Evolutionary conservation across 2,113 vertebrate genomes (phyloP).

Genomic region (Fulmarus glacialis): DNA sequence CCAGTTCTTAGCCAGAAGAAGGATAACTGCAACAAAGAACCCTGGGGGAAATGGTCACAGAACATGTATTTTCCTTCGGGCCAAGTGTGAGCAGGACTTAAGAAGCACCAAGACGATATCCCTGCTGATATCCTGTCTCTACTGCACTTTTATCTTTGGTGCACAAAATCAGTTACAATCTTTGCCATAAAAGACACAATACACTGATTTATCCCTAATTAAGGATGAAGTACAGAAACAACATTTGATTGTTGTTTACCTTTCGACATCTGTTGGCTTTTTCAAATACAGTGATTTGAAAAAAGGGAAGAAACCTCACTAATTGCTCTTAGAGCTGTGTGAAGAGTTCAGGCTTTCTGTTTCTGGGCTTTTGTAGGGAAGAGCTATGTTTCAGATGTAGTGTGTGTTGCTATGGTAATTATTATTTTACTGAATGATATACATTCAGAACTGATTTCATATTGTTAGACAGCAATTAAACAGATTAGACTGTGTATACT

Average conservation of each 20-base stretch:
- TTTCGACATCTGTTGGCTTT: slow-evolving; percentile 40
- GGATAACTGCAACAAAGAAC: not conserved
- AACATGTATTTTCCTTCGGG: not conserved
- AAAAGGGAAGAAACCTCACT: slow-evolving; percentile 44
- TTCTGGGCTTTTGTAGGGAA: slow-evolving; percentile 41
- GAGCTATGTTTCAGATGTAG: slow-evolving; percentile 49
- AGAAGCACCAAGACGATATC: not conserved
- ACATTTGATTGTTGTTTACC: slow-evolving; percentile 59
- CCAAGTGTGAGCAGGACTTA: not conserved
- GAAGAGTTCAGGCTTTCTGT: slow-evolving; percentile 60
- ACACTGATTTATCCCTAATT: slow-evolving; percentile 41
- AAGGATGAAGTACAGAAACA: slow-evolving; percentile 8
- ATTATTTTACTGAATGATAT: slow-evolving; percentile 71
- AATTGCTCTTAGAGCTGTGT: slow-evolving; percentile 50
- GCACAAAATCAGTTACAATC: not conserved
- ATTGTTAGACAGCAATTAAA: slow-evolving; percentile 69
- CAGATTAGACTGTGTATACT: slow-evolving; percentile 63
- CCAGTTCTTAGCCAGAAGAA: not conserved
- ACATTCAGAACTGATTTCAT: slow-evolving; percentile 68
- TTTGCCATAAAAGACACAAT: slow-evolving; percentile 22
- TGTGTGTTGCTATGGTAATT: slow-evolving; percentile 76
- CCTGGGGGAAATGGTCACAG: not conserved
- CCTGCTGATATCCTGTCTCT: not conserved
- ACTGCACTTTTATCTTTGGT: not conserved
- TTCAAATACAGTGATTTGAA: slow-evolving; percentile 49